Evolutionary conservation across 2,888 invertebrate genomes (phyloP).

Genomic region (Lochmaea capreae): DNA sequence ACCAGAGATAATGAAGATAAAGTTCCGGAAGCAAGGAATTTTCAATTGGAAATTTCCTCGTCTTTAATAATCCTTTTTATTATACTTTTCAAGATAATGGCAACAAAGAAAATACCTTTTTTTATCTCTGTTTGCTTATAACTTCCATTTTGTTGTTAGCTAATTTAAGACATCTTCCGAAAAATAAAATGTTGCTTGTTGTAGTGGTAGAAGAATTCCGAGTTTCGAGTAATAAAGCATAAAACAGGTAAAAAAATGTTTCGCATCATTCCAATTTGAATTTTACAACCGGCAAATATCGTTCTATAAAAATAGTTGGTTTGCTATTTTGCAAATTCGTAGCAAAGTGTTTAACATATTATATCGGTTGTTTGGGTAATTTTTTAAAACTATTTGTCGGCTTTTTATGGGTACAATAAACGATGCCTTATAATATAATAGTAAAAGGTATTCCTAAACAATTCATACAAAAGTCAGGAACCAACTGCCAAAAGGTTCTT

Average conservation of each 20-base stretch:
- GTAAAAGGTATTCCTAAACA: constrained; percentile 9
- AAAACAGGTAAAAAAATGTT: constrained; percentile 16
- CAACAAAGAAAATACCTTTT: no score
- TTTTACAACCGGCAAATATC: constrained; percentile 21
- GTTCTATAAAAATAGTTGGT: constrained; percentile 4
- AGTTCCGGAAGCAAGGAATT: no score
- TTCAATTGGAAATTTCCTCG: no score
- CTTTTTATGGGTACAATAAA: constrained; percentile 20
- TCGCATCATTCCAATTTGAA: constrained; percentile 16
- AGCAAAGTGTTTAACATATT: constrained; percentile 25
- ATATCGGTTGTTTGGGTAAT: constrained; percentile 12
- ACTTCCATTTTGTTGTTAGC: no score
- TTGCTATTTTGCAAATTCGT: constrained; percentile 30
- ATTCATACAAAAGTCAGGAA: constrained; percentile 11
- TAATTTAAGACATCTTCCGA: background rate
- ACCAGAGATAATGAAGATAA: no score
- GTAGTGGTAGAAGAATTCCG: background rate
- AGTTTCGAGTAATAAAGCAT: background rate
- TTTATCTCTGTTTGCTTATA: no score
- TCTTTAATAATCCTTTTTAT: no score
- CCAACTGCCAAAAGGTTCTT: constrained; percentile 3
- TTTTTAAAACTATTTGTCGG: constrained; percentile 17
- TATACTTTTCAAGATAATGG: no score
- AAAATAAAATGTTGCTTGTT: background rate
- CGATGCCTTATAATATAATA: constrained; percentile 9